These are phyloP conservation scores for Chaetorhynchus papuensis DNA, from an alignment of 2,113 vertebrate species.

Conservation along the genomic window DNA sequence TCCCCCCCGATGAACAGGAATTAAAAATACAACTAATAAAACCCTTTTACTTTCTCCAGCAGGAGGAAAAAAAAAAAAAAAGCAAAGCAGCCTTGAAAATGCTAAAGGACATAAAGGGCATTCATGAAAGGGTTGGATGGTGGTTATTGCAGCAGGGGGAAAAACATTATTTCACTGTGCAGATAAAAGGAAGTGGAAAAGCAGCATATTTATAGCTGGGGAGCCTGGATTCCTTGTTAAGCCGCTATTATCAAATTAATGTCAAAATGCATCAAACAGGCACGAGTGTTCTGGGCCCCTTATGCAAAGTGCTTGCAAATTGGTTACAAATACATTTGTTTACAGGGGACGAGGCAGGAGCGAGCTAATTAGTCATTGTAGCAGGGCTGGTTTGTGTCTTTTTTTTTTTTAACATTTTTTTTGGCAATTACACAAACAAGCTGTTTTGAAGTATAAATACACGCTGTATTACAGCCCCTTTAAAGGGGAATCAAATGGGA, in stretches of 20 bases:
- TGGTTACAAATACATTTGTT: constrained; percentile 66
- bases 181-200: constrained; percentile 68
- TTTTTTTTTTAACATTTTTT: neutral
- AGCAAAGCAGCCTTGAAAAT: constrained; percentile 23
- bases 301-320: constrained; percentile 63
- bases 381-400: constrained; percentile 2
- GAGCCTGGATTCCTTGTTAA: constrained; percentile 67
- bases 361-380: constrained; percentile 59
- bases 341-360: constrained; percentile 57
- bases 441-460: constrained; percentile 41
- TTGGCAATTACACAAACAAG: constrained; percentile 60
- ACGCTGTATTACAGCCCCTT: neutral
- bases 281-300: constrained; percentile 56
- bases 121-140: constrained; percentile 62
- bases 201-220: constrained; percentile 62
- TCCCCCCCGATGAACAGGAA: neutral
- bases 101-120: constrained; percentile 62
- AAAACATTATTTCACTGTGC: constrained; percentile 65
- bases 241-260: constrained; percentile 65
- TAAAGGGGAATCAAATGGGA: neutral
- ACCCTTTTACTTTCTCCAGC: constrained; percentile 7
- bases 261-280: constrained; percentile 69
- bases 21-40: constrained; percentile 52
- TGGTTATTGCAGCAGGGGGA: constrained; percentile 66
- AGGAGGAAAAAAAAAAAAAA: neutral